A percentile compares a stretch with the other conserved stretches of the same genome.
These are phyloP conservation scores for Nilaparvata lugens DNA, from an alignment of 1,140 invertebrate genomes.

Conservation along the genomic window DNA sequence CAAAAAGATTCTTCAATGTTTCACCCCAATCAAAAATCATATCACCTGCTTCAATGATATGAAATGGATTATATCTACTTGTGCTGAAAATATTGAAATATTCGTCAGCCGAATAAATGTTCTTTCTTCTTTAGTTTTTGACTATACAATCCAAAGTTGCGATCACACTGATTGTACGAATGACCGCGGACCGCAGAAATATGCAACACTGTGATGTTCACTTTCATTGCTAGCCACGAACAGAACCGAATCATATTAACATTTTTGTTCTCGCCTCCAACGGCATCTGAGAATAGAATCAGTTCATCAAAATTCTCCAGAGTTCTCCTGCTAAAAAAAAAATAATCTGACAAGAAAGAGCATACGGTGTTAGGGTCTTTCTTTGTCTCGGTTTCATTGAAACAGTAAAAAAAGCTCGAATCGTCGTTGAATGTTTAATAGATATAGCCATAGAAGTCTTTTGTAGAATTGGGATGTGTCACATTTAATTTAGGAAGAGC, in stretches of 20 bases:
- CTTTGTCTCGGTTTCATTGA: conserved; percentile 5
- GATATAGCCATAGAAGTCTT: conserved; percentile 14
- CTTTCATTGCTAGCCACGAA: conserved; percentile 6
- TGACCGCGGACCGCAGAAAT: conserved; percentile 21
- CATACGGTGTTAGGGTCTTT: conserved; percentile 6
- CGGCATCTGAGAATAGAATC: conserved; percentile 10
- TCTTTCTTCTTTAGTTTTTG: not conserved
- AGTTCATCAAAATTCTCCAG: not conserved
- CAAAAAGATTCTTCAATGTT: not conserved
- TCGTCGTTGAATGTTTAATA: conserved; percentile 19
- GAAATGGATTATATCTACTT: not conserved
- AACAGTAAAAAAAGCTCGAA: conserved; percentile 7
- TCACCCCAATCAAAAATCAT: not conserved
- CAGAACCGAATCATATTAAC: conserved; percentile 8
- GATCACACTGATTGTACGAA: not conserved
- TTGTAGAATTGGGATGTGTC: conserved; percentile 19
- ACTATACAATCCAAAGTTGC: not conserved
- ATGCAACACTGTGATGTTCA: conserved; percentile 10
- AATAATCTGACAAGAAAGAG: conserved; percentile 6
- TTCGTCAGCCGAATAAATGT: not conserved
- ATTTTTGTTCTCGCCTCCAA: conserved; percentile 17
- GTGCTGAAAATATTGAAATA: not conserved
- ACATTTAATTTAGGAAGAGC: conserved; percentile 16
- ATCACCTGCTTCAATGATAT: not conserved
- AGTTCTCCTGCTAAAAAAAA: not conserved